Evolutionary conservation across 2,113 vertebrate genomes (phyloP).

Genomic region (Anoura caudifer): DNA sequence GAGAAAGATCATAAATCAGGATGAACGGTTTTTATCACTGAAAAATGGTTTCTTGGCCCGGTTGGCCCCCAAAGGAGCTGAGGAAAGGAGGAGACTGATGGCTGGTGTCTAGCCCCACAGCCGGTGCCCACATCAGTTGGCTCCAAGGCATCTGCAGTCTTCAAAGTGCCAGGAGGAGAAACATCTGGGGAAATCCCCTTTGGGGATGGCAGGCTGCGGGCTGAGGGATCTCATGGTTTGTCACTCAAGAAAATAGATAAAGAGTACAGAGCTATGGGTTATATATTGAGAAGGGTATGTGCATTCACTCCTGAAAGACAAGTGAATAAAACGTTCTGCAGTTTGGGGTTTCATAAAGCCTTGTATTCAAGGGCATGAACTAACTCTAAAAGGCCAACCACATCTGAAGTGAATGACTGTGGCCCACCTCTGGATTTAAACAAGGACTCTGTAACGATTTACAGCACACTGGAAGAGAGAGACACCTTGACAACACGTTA

Average conservation of each 20-base stretch:
- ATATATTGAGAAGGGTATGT: neutral
- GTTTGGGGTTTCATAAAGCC: neutral
- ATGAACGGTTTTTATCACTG: neutral
- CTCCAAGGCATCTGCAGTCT: neutral
- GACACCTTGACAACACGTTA: neutral
- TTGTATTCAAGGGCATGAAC: neutral
- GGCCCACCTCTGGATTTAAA: neutral
- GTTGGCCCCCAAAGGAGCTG: neutral
- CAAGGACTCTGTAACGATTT: neutral
- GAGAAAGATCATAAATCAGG: slow-evolving; percentile 15
- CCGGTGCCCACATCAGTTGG: fast-evolving
- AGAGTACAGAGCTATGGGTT: neutral
- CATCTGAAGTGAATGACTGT: neutral
- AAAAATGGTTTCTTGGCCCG: slow-evolving; percentile 29
- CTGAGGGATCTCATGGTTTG: neutral
- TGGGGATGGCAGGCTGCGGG: neutral
- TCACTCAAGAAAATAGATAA: neutral
- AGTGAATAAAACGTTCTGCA: neutral
- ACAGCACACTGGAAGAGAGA: neutral
- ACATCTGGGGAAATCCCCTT: fast-evolving
- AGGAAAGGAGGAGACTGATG: neutral
- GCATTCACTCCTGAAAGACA: neutral
- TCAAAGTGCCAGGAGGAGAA: fast-evolving
- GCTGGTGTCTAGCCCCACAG: fast-evolving
- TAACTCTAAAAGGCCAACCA: neutral